Evolutionary conservation across 2,888 invertebrate genomes (phyloP).

Genomic region (Tetheella fluctuosa): DNA sequence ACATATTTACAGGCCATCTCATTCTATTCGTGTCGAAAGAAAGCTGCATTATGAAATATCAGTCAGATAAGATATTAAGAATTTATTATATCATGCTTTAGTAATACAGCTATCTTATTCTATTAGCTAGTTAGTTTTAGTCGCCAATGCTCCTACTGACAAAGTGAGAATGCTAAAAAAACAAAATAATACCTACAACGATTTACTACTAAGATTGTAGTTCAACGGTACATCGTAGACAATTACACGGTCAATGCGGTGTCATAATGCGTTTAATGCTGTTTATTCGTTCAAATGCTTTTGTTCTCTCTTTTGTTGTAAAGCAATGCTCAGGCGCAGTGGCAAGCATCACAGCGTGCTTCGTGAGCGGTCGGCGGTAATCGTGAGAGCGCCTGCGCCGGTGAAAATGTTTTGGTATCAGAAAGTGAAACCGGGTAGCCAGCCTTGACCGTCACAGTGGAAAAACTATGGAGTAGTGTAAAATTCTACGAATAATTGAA

Average conservation of each 20-base stretch:
- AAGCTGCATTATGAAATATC: no score
- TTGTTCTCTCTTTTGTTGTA: no score
- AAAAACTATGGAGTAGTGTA: constrained; percentile 39
- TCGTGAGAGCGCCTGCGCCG: constrained; percentile 5
- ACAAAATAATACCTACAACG: no score
- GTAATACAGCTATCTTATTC: no score
- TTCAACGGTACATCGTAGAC: constrained; percentile 39
- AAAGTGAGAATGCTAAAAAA: constrained; percentile 33
- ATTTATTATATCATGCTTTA: no score
- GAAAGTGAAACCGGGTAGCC: constrained; percentile 77
- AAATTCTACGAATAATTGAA: not conserved
- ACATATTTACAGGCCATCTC: no score
- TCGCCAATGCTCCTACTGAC: not conserved
- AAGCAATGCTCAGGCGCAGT: not conserved
- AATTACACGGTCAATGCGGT: constrained; percentile 48
- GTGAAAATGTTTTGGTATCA: constrained; percentile 73
- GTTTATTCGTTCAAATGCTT: no score
- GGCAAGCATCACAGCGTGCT: not conserved
- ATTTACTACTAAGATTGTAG: constrained; percentile 27
- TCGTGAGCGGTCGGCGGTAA: not conserved
- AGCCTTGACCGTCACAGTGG: constrained; percentile 75
- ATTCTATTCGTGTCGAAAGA: no score
- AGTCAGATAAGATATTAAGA: no score
- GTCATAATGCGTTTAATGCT: constrained; percentile 3
- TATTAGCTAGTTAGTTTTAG: no score